These are phyloP conservation scores for Glyphotaelius pellucidus DNA, from an alignment of 2,888 invertebrate genomes.

Conservation along the genomic window DNA sequence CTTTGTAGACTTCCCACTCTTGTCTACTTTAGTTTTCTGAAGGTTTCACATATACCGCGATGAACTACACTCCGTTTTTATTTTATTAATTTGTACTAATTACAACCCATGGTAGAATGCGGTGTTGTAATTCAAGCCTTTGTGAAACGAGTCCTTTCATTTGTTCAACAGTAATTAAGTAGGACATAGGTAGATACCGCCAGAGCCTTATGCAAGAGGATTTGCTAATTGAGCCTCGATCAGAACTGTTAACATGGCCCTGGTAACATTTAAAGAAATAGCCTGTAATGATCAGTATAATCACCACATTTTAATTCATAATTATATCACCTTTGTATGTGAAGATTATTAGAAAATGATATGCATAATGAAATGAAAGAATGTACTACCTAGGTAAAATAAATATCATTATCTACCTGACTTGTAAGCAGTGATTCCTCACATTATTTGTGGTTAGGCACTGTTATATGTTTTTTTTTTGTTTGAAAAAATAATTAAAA, in stretches of 20 bases:
- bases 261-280: not conserved
- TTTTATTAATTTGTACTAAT: not conserved
- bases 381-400: not conserved
- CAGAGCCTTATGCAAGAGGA: not conserved
- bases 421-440: no score
- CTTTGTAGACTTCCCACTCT: no score
- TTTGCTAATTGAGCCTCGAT: not conserved
- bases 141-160: not conserved
- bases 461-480: no score
- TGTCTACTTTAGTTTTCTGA: no score
- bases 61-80: no score
- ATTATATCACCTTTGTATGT: not conserved
- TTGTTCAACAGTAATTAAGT: not conserved
- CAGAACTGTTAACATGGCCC: not conserved
- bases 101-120: not conserved
- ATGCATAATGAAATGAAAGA: not conserved
- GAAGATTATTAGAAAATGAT: not conserved
- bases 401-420: not conserved
- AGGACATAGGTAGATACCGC: not conserved
- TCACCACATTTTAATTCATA: not conserved
- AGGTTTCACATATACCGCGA: no score
- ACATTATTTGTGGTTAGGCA: no score
- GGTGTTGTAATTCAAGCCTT: not conserved
- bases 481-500: no score
- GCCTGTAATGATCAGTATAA: not conserved